Base-by-base conservation (phyloP, 2,113 vertebrate species). In the Petroica traversi region DNA sequence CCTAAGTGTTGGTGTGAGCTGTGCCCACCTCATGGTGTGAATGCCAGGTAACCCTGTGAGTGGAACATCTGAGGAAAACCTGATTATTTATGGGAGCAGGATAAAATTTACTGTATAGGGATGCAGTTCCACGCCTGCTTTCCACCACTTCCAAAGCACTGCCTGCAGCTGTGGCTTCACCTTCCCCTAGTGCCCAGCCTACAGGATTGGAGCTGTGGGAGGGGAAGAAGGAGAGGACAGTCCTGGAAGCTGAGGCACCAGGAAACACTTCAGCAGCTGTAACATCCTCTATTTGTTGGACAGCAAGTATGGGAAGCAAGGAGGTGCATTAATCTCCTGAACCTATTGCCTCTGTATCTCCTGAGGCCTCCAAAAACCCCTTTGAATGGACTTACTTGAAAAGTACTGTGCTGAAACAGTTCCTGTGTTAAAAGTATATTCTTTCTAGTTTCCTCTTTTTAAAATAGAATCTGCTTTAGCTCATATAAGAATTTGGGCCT, bases 391-490 rank as follows among this genome's bases (percentile, higher is more conserved):
- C 67, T 75, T 86, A 20, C 57, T 88, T 68, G 55, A 63, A 66
- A 91, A 83, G 40, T 61, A 61, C 52, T 62, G 7, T 52, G 28
- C 54, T 76, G 59, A 82, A 91, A 45, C 18, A n/a, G 41, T 68
- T 54, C 69, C 28, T 51, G 2, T 6, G 19, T 61, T 92, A 62
- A 80, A 81, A 88, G 63, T 57, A 20, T 40, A 29, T 55, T 58
- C 36, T 84, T 91, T 67, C 84, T 36, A 51, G 29, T 74, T 88
- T 76, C 64, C 18, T 64, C 26, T 57, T 78, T 71, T 83, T 45
- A 24, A 81, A 89, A 86, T 34, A 84, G 48, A 81, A 38, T 77
- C 36, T 89, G 31, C 24, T 88, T 91, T 72, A 94, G 33, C 11
- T 89, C 46, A 28, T 61, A 2, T 15, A 67, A 68, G 67, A 77